These are phyloP conservation scores for Atherinosoma microstoma DNA, from an alignment of 2,797 vertebrate species.

Conservation along the genomic window DNA sequence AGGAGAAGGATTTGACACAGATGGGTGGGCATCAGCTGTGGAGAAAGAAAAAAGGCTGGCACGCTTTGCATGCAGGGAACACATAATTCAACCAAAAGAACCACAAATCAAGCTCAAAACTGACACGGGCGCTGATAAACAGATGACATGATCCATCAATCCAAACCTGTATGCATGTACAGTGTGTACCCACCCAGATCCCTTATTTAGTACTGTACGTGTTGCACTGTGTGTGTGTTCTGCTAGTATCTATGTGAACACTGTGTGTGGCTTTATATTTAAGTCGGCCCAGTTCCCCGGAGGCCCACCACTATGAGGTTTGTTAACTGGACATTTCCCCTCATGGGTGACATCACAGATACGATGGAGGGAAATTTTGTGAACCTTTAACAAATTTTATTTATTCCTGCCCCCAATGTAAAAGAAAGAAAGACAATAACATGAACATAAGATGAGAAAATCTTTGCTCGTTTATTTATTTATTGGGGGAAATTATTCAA, in stretches of 20 bases:
- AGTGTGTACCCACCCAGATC: not conserved
- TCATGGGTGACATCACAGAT: slow-evolving; percentile 44
- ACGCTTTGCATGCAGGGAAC: slow-evolving; percentile 10
- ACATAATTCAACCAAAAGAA: slow-evolving; percentile 36
- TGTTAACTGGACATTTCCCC: slow-evolving; percentile 26
- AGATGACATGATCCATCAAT: slow-evolving; percentile 8
- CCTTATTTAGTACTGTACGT: slow-evolving; percentile 33
- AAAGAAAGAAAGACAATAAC: not conserved
- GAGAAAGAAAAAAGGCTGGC: slow-evolving; percentile 44
- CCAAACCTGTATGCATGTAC: slow-evolving; percentile 4
- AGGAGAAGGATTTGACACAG: slow-evolving; percentile 50
- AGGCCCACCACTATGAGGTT: slow-evolving; percentile 29
- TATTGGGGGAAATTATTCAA: not conserved
- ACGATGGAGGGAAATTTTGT: not conserved
- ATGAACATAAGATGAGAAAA: no score
- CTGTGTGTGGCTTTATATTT: slow-evolving; percentile 35
- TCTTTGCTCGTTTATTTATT: not conserved
- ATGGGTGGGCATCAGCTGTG: slow-evolving; percentile 41
- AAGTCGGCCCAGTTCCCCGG: slow-evolving; percentile 37
- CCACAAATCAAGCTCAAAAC: slow-evolving; percentile 48
- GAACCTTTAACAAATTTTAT: not conserved
- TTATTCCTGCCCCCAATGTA: not conserved
- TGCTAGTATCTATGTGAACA: not conserved
- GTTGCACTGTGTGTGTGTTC: slow-evolving; percentile 19
- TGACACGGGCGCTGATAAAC: slow-evolving; percentile 28